Conservation (phyloP, 64 coral and sea anemone genomes). For the Pachyseris speciosa region DNA sequence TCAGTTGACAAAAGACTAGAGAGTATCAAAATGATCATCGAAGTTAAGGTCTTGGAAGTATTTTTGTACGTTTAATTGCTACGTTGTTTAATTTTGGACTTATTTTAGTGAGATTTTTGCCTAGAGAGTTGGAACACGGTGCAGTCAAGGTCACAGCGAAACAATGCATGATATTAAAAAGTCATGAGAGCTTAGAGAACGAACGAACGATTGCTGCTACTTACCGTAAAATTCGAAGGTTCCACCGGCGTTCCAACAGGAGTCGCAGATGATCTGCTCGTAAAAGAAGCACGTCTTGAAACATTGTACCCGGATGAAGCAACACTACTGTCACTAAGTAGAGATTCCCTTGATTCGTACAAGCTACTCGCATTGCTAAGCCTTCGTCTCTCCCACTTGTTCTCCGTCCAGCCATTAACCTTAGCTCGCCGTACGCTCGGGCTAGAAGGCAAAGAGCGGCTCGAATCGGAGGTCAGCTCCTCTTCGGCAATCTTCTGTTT, state of each 20-base stretch:
- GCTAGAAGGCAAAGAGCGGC: constrained; percentile 74
- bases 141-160: constrained; percentile 69
- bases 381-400: constrained; percentile 94
- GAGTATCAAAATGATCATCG: background rate
- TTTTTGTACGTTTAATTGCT: background rate
- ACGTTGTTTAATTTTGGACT: background rate
- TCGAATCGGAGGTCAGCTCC: constrained; percentile 69
- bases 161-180: constrained; percentile 93
- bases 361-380: constrained; percentile 94
- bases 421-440: constrained; percentile 72
- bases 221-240: constrained; percentile 72
- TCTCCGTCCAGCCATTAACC: constrained; percentile 84
- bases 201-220: constrained; percentile 23
- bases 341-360: constrained; percentile 95
- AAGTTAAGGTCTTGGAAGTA: background rate
- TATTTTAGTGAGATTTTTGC: background rate
- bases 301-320: constrained; percentile 74
- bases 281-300: constrained; percentile 79
- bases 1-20: background rate
- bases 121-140: background rate
- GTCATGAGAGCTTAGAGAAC: constrained; percentile 75
- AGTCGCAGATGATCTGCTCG: constrained; percentile 56
- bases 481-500: constrained; percentile 99
- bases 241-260: constrained; percentile 66
- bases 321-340: constrained; percentile 73